Base-by-base conservation (phyloP, 2,113 vertebrate species). In the Rhodinocichla rosea region DNA sequence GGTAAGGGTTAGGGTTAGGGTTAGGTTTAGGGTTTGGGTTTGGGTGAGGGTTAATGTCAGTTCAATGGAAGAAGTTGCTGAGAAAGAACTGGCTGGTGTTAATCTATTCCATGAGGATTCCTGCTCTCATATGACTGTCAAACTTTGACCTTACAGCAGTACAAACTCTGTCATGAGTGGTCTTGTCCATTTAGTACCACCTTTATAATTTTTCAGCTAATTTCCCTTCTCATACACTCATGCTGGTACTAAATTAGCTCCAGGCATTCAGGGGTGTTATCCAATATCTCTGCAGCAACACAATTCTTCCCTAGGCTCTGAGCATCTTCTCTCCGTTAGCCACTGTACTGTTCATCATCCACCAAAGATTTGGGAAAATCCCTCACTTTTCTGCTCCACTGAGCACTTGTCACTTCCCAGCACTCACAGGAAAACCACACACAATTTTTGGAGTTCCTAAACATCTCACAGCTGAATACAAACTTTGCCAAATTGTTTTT, bases 361-460 rank as follows among this genome's bases (percentile, higher is more conserved):
- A 37, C 22, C 68, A 75, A 59, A 90, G 28, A n/a, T 16, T 4
- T n/a, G 52, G 40, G 59, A 37, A 67, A 86, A 76, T n/a, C 2
- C 5, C 33, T 80, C 69, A n/a, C 40, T 87, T 89, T 91, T 78
- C 83, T 62, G 52, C 60, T 88, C 76, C 26, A 32, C 40, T 92
- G 83, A 88, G 35, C 40, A 17, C 21, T 59, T 6, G 1, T 39
- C 79, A 16, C 39, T 67, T 74, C 60, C 68, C 52, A 80, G 13
- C 35, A 7, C 22, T 73, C 3, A 63, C 39, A 24, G 64, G 42
- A 63, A 69, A 59, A 35, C 37, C 23, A 9, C 0, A 0, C 4
- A 0, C 5, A 21, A 37, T 33, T 44, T 79, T 27, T 33, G 19
- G 27, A 14, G 15, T 26, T 50, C 35, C 45, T 56, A 90, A 28